A percentile compares a stretch with the other conserved stretches of the same genome.
Conservation (phyloP, 2,113 vertebrate species). For the Hippoglossus stenolepis region DNA sequence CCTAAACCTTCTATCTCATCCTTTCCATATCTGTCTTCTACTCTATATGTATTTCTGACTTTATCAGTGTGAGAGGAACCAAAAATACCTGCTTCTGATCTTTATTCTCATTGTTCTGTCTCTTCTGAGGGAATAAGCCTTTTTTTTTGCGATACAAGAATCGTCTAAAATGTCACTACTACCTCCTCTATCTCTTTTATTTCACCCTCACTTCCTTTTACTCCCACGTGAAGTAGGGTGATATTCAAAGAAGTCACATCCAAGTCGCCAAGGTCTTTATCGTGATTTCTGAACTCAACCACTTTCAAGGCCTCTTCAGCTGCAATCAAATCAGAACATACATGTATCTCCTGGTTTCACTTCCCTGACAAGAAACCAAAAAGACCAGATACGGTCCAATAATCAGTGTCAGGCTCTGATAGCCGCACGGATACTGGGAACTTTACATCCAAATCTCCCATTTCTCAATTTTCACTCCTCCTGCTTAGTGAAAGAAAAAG, state of each 20-base stretch:
- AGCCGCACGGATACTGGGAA: no score
- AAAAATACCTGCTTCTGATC: not conserved
- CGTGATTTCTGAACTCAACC: not conserved
- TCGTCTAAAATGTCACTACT: not conserved
- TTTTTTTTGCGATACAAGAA: not conserved
- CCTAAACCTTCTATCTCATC: not conserved
- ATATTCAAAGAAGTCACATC: not conserved
- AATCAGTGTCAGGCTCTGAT: no score
- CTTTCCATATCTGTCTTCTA: not conserved
- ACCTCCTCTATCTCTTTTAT: not conserved
- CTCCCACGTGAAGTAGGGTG: not conserved
- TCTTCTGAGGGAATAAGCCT: not conserved
- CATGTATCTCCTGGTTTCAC: not conserved
- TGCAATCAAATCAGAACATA: not conserved
- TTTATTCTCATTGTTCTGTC: constrained; percentile 1
- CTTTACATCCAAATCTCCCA: no score
- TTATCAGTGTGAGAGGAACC: not conserved
- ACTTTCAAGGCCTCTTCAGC: not conserved
- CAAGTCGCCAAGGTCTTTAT: not conserved
- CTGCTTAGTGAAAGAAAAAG: no score
- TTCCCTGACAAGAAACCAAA: no score
- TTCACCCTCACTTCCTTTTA: not conserved
- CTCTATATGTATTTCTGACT: no score
- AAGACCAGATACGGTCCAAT: no score
- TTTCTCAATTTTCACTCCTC: no score